These are phyloP conservation scores for Aradophagus sp. DNA, from an alignment of 1,140 invertebrate genomes.

Conservation along the genomic window DNA sequence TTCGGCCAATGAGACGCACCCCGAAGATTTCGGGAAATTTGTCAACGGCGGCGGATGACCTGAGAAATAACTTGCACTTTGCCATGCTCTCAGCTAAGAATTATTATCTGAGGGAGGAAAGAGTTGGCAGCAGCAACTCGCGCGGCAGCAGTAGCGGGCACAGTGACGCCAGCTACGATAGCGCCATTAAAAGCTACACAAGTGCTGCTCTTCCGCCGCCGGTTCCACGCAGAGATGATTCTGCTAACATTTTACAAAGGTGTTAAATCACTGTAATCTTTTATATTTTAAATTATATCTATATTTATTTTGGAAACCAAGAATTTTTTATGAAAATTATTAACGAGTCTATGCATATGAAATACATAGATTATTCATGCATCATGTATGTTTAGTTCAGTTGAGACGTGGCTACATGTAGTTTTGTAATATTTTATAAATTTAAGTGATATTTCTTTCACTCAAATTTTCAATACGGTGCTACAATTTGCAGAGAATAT, in stretches of 20 bases:
- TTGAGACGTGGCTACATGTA: no score
- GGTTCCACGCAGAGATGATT: conserved; percentile 70
- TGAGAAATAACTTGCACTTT: conserved; percentile 77
- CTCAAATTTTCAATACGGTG: no score
- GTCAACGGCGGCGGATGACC: conserved; percentile 80
- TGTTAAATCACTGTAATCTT: conserved; percentile 1
- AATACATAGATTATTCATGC: no score
- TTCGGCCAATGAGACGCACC: conserved; percentile 77
- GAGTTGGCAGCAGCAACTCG: conserved; percentile 57
- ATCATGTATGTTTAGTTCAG: no score
- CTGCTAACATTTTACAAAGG: conserved; percentile 43
- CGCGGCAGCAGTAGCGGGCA: conserved; percentile 73
- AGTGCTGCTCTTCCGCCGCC: conserved; percentile 67
- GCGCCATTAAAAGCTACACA: conserved; percentile 67
- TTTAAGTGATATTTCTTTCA: conserved; percentile 1
- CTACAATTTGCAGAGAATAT: conserved; percentile 70
- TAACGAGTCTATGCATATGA: no score
- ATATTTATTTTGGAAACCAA: no score
- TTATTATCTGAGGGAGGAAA: conserved; percentile 67
- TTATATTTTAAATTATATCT: conserved; percentile 8
- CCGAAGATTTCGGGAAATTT: conserved; percentile 80
- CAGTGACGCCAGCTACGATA: conserved; percentile 77
- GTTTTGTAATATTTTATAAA: no score
- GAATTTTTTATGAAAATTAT: no score
- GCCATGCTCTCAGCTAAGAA: conserved; percentile 76